phyloP scores from a whole-genome alignment of 2,888 invertebrate genomes.

The Arctia plantaginis region DNA sequence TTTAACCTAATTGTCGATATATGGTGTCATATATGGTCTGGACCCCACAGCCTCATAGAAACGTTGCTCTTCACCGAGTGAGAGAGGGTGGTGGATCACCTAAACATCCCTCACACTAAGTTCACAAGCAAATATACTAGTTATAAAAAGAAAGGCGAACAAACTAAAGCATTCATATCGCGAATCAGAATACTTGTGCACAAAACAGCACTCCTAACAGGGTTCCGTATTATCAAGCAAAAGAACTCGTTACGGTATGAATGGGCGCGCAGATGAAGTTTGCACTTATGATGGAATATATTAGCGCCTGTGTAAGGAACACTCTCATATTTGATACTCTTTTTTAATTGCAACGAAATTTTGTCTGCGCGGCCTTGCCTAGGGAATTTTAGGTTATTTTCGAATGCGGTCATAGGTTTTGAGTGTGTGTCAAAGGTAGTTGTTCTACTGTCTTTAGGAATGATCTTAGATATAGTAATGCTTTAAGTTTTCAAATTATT shows the following conservation, averaged over 20 bases:
- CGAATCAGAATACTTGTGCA: slow-evolving; percentile 40
- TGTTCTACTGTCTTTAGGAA: neutral
- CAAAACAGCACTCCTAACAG: slow-evolving; percentile 46
- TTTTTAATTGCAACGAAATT: slow-evolving; percentile 49
- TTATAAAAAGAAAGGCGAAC: neutral
- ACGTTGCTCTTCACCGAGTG: too few species aligned
- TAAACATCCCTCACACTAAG: too few species aligned
- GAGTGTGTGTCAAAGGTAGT: neutral
- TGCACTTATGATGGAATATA: slow-evolving; percentile 75
- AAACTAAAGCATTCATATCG: slow-evolving; percentile 34
- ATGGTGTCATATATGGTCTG: too few species aligned
- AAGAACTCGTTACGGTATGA: slow-evolving; percentile 66
- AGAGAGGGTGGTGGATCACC: too few species aligned
- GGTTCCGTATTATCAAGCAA: slow-evolving; percentile 46
- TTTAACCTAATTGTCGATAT: too few species aligned
- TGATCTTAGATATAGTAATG: too few species aligned
- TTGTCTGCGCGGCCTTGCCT: slow-evolving; percentile 20
- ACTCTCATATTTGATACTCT: slow-evolving; percentile 43
- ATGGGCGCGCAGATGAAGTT: slow-evolving; percentile 68
- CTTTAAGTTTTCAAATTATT: too few species aligned
- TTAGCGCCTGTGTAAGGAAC: slow-evolving; percentile 57
- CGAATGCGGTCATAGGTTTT: slow-evolving; percentile 1
- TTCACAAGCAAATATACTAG: neutral
- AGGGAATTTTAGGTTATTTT: neutral
- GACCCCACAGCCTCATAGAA: too few species aligned